These are phyloP conservation scores for Cryptoprocta ferox DNA, from an alignment of 2,797 vertebrate species.

Conservation along the genomic window DNA sequence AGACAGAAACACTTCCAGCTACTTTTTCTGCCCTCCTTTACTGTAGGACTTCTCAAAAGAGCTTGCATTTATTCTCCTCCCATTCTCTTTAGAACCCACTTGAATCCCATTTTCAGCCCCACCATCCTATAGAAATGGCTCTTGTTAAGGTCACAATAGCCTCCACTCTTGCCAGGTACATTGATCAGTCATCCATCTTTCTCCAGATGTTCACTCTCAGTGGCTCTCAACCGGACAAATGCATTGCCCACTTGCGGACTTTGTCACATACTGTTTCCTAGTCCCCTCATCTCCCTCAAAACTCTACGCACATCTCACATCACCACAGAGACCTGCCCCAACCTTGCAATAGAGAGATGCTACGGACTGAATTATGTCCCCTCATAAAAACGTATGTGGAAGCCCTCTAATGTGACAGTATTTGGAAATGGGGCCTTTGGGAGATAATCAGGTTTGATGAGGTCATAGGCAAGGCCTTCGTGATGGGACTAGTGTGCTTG, in stretches of 20 bases:
- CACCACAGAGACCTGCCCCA: background rate
- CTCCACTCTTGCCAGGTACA: background rate
- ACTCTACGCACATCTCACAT: background rate
- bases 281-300: background rate
- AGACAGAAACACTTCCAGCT: background rate
- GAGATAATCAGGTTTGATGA: background rate
- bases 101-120: background rate
- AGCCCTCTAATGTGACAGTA: background rate
- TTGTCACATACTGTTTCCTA: background rate
- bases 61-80: background rate
- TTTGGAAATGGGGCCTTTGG: background rate
- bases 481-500: background rate
- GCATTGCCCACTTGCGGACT: background rate
- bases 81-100: background rate
- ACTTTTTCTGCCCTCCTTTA: background rate
- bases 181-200: background rate
- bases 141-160: background rate
- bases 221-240: background rate
- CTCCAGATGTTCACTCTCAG: background rate
- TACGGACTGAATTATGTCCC: background rate
- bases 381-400: background rate
- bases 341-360: background rate
- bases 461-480: background rate
- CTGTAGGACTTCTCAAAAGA: background rate
- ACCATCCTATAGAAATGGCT: background rate